A percentile compares a stretch with the other conserved stretches of the same genome.
phyloP scores from a whole-genome alignment of 2,797 vertebrate genomes.

The Amphiprion clarkii region DNA sequence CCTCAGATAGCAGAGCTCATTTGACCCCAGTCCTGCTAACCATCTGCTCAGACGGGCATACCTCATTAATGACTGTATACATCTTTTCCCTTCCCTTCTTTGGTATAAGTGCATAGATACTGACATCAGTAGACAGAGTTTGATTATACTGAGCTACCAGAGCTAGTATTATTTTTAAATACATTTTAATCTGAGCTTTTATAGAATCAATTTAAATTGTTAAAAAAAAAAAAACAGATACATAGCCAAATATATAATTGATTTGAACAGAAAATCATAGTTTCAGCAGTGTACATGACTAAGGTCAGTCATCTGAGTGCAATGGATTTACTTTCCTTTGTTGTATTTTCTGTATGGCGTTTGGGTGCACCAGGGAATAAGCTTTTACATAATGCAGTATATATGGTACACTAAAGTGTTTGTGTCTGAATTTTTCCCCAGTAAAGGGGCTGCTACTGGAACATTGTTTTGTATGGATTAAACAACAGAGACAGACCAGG shows the following conservation, averaged over 20 bases:
- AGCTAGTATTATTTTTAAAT: too few species aligned
- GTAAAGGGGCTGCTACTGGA: background rate
- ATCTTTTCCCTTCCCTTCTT: conserved; percentile 14
- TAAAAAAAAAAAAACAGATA: too few species aligned
- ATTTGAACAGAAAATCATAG: background rate
- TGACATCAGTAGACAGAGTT: background rate
- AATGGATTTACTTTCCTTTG: conserved; percentile 25
- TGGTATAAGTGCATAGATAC: background rate
- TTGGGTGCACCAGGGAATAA: conserved; percentile 8
- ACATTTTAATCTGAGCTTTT: too few species aligned
- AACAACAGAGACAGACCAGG: conserved; percentile 14
- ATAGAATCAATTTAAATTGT: too few species aligned
- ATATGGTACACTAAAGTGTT: background rate
- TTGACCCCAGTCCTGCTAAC: conserved; percentile 25
- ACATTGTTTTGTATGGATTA: conserved; percentile 55
- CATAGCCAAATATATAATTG: too few species aligned
- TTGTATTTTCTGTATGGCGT: conserved; percentile 23
- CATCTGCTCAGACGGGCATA: conserved; percentile 29
- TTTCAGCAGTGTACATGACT: background rate
- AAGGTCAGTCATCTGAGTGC: conserved; percentile 17
- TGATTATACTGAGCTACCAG: background rate
- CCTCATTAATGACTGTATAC: conserved; percentile 22
- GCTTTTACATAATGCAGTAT: background rate
- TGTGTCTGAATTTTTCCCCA: background rate
- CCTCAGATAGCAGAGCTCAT: conserved; percentile 24